Evolutionary conservation across 2,797 vertebrate genomes (phyloP), one percentile per base, ranked within the genome.

Genomic region (Syngnathus acus): DNA sequence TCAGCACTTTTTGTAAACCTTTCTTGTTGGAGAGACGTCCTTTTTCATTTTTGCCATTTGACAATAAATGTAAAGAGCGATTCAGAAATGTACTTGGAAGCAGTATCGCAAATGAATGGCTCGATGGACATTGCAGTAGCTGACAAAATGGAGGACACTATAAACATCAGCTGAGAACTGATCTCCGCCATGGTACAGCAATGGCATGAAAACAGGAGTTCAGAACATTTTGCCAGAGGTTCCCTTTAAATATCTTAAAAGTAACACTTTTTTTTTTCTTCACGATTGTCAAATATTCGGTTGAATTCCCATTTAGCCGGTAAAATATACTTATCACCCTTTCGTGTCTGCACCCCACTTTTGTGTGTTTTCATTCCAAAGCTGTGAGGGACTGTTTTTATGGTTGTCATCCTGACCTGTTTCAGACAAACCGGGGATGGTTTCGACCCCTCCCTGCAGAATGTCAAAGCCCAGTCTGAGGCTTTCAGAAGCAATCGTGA

Each of bases 401-500:
- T 16, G 8, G 66, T 57, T 59, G 9, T 72, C 32, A 26, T 50
- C 4, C 2, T 23, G 2, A 1, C 32, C 0, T 72, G 23, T 62
- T 83, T 43, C 87, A 97, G 95, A 74, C 91, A 85, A 68, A 77
- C 88, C 57, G 94, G 94, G 48, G 94, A 92, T 21, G 93, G 95
- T 75, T 91, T 94, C 10, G 94, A 95, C 66, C 84, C 85, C 67
- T 95, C 92, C 86, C 86, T 96, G 73, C 94, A 92, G 83, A 94
- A 87, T 74, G 88, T 93, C 10, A 97, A 94, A 81, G 91, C 93
- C 75, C 94, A 95, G 68, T 96, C 95, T 0, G 97, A 98, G 76
- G 93, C 92, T 68, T 97, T 95, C 80, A 93, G 94, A 72, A 94
- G 90, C 69, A 96, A 89, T 74, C 90, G 97, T 99, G 90, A 96